phyloP scores from a whole-genome alignment of 64 coral and sea anemone genomes.

The Anthopleura sola region DNA sequence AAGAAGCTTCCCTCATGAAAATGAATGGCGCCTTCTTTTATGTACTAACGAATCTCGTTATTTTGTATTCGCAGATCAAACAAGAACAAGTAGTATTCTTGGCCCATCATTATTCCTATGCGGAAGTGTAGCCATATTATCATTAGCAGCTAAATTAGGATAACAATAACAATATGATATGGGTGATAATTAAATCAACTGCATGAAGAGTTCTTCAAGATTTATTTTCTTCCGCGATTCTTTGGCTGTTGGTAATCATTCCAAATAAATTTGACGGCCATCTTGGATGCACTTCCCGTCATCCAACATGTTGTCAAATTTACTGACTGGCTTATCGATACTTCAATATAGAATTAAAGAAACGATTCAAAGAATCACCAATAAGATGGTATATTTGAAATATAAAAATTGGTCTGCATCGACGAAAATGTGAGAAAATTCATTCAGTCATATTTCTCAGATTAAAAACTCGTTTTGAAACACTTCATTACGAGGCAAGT shows the following conservation, averaged over 20 bases:
- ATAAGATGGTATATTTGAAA: no score
- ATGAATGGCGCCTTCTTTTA: not conserved
- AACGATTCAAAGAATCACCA: no score
- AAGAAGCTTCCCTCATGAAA: not conserved
- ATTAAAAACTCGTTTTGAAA: no score
- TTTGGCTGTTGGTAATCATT: not conserved
- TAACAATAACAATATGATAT: slow-evolving; percentile 22
- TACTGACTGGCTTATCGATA: no score
- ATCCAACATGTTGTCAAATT: no score
- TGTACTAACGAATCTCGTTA: not conserved
- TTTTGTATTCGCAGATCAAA: not conserved
- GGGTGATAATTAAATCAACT: not conserved
- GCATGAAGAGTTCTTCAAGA: not conserved
- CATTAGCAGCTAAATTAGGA: slow-evolving; percentile 66
- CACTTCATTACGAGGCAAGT: no score
- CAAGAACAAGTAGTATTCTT: slow-evolving; percentile 21
- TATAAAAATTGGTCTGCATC: no score
- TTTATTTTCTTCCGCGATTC: not conserved
- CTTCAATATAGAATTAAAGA: no score
- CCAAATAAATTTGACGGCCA: not conserved
- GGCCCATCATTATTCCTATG: slow-evolving; percentile 67
- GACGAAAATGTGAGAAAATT: no score
- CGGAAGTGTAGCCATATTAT: slow-evolving; percentile 62
- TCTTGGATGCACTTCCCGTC: no score
- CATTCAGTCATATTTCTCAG: no score